phyloP scores from a whole-genome alignment of 2,888 invertebrate species.

The Drosophila aldrichi region DNA sequence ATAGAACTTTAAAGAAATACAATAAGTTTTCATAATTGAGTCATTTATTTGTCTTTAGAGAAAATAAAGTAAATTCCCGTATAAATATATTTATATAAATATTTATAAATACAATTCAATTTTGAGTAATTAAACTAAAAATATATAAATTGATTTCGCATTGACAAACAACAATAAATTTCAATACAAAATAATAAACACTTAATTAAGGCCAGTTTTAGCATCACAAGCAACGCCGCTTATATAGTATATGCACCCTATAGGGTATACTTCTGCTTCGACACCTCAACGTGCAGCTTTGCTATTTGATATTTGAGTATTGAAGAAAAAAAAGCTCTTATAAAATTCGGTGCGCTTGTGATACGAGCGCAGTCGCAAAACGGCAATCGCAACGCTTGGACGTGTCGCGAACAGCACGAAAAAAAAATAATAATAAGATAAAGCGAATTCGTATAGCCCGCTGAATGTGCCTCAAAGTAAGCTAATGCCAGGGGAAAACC shows the following conservation, averaged over 20 bases:
- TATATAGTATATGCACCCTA: not conserved
- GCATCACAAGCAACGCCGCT: not conserved
- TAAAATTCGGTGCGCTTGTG: conserved; percentile 67
- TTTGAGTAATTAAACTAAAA: not conserved
- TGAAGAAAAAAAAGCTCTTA: conserved; percentile 54
- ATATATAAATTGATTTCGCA: not conserved
- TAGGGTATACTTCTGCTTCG: conserved; percentile 30
- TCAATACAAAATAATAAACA: not conserved
- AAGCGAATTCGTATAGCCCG: conserved; percentile 12
- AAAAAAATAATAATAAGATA: conserved; percentile 15
- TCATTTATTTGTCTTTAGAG: not conserved
- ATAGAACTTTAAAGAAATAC: not conserved
- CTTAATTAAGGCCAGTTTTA: not conserved
- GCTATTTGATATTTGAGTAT: conserved; percentile 27
- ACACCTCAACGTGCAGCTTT: conserved; percentile 8
- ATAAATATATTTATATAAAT: not conserved
- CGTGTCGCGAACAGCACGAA: conserved; percentile 59
- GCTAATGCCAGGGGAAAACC: conserved; percentile 61
- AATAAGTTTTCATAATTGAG: too few relatives aligned
- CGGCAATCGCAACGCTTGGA: conserved; percentile 66
- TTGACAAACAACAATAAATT: not conserved
- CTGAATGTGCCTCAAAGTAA: conserved; percentile 62
- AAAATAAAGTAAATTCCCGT: not conserved
- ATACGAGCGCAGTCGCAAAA: conserved; percentile 68
- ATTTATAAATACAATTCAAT: not conserved